Evolutionary conservation across 92 coral and sea anemone genomes (phyloP).

Genomic region (Hydrozoanthus gracilis): DNA sequence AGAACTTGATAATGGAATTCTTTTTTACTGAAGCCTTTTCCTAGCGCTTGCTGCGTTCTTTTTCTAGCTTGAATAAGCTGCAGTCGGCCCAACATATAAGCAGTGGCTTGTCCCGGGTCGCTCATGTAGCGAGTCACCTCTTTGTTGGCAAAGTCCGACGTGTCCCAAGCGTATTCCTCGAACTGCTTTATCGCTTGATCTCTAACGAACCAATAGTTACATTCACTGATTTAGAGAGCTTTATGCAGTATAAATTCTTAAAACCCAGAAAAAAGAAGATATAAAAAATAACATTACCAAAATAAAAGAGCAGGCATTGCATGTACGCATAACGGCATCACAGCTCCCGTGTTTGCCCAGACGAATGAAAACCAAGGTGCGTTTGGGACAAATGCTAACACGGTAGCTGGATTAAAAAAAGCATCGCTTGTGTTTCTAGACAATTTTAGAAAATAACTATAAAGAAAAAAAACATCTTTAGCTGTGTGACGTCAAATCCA

Average conservation of each 20-base stretch:
- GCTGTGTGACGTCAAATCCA: too few species aligned
- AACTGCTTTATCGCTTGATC: conserved; percentile 81
- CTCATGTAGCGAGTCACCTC: conserved; percentile 99
- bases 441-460: too few species aligned
- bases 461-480: too few species aligned
- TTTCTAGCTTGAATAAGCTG: conserved; percentile 81
- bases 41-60: conserved; percentile 73
- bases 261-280: not conserved
- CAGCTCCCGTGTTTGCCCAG: too few species aligned
- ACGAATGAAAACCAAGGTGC: too few species aligned
- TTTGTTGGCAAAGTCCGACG: conserved; percentile 91
- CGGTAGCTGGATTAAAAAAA: too few species aligned
- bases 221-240: not conserved
- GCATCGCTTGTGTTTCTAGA: too few species aligned
- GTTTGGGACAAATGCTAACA: too few species aligned
- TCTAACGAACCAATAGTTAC: conserved; percentile 48
- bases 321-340: too few species aligned
- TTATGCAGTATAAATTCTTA: not conserved
- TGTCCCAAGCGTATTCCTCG: conserved; percentile 93
- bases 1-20: conserved; percentile 98
- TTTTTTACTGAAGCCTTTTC: conserved; percentile 65
- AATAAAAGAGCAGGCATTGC: too few species aligned
- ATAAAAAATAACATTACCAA: not conserved
- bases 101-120: conserved; percentile 96
- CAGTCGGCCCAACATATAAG: conserved; percentile 97